A percentile compares a stretch with the other conserved stretches of the same genome.
These are phyloP conservation scores for Harpegnathos saltator DNA, from an alignment of 1,140 invertebrate species.

Conservation along the genomic window DNA sequence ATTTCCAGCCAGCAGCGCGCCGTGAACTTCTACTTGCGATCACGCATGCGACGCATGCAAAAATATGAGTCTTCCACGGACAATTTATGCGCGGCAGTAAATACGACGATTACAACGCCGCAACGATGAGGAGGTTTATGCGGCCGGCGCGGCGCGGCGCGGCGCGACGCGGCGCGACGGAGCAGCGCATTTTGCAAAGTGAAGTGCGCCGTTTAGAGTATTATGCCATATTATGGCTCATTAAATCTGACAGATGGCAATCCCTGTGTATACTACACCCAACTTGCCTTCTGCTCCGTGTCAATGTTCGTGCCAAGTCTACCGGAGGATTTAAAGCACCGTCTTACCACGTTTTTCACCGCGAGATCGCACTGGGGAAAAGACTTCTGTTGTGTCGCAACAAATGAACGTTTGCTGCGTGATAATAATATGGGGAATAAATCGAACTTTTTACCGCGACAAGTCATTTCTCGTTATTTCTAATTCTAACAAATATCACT, in stretches of 20 bases:
- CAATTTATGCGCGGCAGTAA: slow-evolving; percentile 27
- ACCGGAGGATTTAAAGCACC: background rate
- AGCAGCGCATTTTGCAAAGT: slow-evolving; percentile 39
- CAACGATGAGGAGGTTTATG: slow-evolving; percentile 14
- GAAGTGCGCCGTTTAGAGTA: slow-evolving; percentile 25
- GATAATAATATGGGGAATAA: too few species aligned
- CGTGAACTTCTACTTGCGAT: background rate
- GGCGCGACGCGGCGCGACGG: too few species aligned
- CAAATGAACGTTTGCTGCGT: too few species aligned
- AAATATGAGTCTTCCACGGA: background rate
- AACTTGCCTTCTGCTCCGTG: slow-evolving; percentile 4
- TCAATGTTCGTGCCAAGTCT: background rate
- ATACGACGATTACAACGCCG: slow-evolving; percentile 32
- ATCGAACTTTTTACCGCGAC: too few species aligned
- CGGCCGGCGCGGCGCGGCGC: slow-evolving; percentile 28
- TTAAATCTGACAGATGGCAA: slow-evolving; percentile 63
- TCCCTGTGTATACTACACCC: slow-evolving; percentile 18
- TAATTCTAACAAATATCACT: too few species aligned
- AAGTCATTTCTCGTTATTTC: too few species aligned
- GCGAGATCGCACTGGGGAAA: too few species aligned
- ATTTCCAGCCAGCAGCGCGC: too few species aligned
- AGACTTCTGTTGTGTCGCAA: too few species aligned
- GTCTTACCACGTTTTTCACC: too few species aligned
- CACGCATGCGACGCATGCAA: background rate
- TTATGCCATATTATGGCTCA: slow-evolving; percentile 62